Conservation (phyloP, 1,140 invertebrate genomes). For the Scylla paramamosain region DNA sequence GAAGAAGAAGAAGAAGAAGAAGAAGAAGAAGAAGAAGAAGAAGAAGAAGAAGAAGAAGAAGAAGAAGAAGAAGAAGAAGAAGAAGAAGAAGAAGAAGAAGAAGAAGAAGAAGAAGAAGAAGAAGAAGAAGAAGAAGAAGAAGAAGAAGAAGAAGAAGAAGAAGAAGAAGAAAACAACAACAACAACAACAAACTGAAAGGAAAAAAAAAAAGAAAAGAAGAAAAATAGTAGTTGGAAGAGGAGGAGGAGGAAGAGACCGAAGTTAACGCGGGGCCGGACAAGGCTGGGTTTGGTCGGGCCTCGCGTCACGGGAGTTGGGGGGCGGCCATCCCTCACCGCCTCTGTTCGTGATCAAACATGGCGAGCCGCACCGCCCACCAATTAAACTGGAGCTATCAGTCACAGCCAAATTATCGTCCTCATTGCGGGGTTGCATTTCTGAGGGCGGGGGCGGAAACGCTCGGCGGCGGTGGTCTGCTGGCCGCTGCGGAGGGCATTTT, state of each 20-base stretch:
- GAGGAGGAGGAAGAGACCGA: not conserved
- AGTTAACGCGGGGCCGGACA: not conserved
- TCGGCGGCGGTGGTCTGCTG: not conserved
- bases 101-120: not conserved
- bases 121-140: constrained; percentile 23
- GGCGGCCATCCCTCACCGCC: constrained; percentile 58
- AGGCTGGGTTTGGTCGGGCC: not conserved
- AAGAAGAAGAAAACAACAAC: not conserved
- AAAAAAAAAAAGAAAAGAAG: not conserved
- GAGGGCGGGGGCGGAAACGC: constrained; percentile 28
- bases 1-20: constrained; percentile 23
- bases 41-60: constrained; percentile 23
- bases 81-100: not conserved
- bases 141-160: constrained; percentile 9
- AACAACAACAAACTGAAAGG: not conserved
- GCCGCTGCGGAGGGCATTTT: not conserved
- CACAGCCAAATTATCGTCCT: constrained; percentile 63
- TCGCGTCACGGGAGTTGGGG: constrained; percentile 34
- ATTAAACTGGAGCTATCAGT: constrained; percentile 63
- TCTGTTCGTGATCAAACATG: constrained; percentile 65
- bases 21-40: constrained; percentile 9
- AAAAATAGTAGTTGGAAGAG: not conserved
- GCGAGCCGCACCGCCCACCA: constrained; percentile 63
- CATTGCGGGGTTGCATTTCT: constrained; percentile 40
- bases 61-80: not conserved